Conservation (phyloP, 2,113 vertebrate genomes). For the Halichoeres trimaculatus region DNA sequence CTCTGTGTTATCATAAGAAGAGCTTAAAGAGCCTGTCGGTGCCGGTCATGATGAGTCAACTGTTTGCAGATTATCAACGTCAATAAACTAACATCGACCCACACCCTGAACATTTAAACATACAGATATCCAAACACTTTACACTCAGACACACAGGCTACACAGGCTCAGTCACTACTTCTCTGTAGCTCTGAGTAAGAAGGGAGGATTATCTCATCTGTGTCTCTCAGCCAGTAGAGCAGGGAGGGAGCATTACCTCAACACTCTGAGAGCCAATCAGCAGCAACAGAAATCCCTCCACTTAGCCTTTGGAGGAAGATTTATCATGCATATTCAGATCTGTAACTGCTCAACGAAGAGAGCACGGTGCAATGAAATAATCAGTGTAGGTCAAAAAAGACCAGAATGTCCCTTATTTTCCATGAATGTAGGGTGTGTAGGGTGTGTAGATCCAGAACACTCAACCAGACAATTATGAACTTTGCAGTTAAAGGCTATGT, state of each 20-base stretch:
- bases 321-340: slow-evolving; percentile 25
- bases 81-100: slow-evolving; percentile 40
- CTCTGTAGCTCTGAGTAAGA: slow-evolving; percentile 28
- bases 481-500: too few species aligned
- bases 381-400: slow-evolving; percentile 1
- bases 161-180: slow-evolving; percentile 20
- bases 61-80: slow-evolving; percentile 33
- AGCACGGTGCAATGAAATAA: slow-evolving; percentile 6
- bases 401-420: slow-evolving; percentile 13
- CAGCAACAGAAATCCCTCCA: slow-evolving; percentile 8
- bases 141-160: not conserved
- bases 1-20: slow-evolving; percentile 25
- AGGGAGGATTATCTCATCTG: slow-evolving; percentile 54
- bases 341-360: slow-evolving; percentile 27
- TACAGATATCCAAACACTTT: slow-evolving; percentile 3
- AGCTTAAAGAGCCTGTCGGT: slow-evolving; percentile 16
- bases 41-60: slow-evolving; percentile 36
- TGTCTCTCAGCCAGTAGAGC: slow-evolving; percentile 34
- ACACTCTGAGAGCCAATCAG: slow-evolving; percentile 42
- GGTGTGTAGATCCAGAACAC: not conserved
- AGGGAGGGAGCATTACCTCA: slow-evolving; percentile 58
- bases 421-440: not conserved
- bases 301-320: not conserved
- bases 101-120: slow-evolving; percentile 20
- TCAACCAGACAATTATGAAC: too few species aligned